Conservation (phyloP, 2,888 invertebrate species). For the Junonia oenone region DNA sequence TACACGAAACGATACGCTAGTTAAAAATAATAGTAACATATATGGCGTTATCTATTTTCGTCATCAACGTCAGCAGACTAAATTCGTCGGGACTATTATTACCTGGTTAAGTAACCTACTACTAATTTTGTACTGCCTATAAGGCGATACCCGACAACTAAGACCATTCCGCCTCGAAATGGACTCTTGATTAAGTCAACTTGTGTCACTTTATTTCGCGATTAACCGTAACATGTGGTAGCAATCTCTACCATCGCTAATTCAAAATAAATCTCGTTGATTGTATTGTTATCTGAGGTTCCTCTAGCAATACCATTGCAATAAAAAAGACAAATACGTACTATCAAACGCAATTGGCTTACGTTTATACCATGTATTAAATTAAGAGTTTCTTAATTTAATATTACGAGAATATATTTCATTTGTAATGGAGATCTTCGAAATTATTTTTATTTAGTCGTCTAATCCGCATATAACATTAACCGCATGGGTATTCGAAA, state of each 20-base stretch:
- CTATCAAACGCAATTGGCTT: neutral
- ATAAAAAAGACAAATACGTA: neutral
- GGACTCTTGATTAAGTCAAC: conserved; percentile 73
- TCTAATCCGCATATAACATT: conserved; percentile 33
- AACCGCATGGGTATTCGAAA: conserved; percentile 69
- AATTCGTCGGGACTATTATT: conserved; percentile 76
- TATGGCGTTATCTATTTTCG: conserved; percentile 36
- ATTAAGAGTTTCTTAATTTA: neutral
- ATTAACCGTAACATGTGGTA: conserved; percentile 67
- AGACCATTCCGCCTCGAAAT: conserved; percentile 63
- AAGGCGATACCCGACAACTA: conserved; percentile 52
- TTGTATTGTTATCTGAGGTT: conserved; percentile 27
- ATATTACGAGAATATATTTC: neutral
- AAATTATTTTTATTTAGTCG: neutral
- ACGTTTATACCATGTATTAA: neutral
- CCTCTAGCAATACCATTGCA: conserved; percentile 3
- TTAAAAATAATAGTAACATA: neutral
- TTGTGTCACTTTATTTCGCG: conserved; percentile 72
- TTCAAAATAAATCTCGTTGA: conserved; percentile 41
- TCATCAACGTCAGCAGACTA: conserved; percentile 64
- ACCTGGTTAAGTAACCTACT: conserved; percentile 48
- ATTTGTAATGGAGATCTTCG: no score
- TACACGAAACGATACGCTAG: neutral
- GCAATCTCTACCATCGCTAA: conserved; percentile 65
- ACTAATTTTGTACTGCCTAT: conserved; percentile 63